Evolutionary conservation across 2,888 invertebrate genomes (phyloP).

Genomic region (Andrena marginata): DNA sequence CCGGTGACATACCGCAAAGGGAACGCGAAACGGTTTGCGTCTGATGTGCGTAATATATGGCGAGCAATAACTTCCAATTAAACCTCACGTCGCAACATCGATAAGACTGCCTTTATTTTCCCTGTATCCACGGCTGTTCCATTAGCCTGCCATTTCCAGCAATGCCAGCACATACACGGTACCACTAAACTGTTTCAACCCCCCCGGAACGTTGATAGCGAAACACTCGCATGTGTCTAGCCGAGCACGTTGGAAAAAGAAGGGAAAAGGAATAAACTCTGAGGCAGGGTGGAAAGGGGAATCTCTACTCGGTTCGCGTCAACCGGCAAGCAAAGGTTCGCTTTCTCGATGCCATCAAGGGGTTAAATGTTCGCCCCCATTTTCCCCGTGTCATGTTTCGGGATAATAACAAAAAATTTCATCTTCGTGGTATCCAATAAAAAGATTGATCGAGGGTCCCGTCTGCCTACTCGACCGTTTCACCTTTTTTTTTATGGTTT

Average conservation of each 20-base stretch:
- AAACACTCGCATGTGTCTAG: slow-evolving; percentile 41
- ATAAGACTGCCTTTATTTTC: slow-evolving; percentile 72
- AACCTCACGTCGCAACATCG: slow-evolving; percentile 56
- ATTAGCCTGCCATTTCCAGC: slow-evolving; percentile 64
- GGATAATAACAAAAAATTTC: slow-evolving; percentile 49
- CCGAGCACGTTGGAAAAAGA: slow-evolving; percentile 19
- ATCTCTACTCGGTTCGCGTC: slow-evolving; percentile 44
- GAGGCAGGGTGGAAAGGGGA: neutral
- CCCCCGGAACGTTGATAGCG: slow-evolving; percentile 31
- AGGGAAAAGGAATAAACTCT: slow-evolving; percentile 50
- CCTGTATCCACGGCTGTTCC: slow-evolving; percentile 55
- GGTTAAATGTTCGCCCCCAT: slow-evolving; percentile 70
- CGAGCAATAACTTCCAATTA: slow-evolving; percentile 70
- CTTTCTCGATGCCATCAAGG: slow-evolving; percentile 67
- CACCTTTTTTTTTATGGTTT: slow-evolving; percentile 6
- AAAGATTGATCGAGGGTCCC: slow-evolving; percentile 52
- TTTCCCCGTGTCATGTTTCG: slow-evolving; percentile 26
- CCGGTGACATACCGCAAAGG: slow-evolving; percentile 54
- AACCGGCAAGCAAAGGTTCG: slow-evolving; percentile 54
- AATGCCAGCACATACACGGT: slow-evolving; percentile 35
- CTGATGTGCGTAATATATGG: slow-evolving; percentile 66
- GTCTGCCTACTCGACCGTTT: slow-evolving; percentile 17
- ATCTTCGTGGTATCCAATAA: slow-evolving; percentile 55
- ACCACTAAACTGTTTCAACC: slow-evolving; percentile 51
- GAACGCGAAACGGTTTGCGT: slow-evolving; percentile 48